A percentile compares a stretch with the other conserved stretches of the same genome.
These are phyloP conservation scores for Hyposoter dolosus DNA, from an alignment of 2,888 invertebrate genomes.

Conservation along the genomic window DNA sequence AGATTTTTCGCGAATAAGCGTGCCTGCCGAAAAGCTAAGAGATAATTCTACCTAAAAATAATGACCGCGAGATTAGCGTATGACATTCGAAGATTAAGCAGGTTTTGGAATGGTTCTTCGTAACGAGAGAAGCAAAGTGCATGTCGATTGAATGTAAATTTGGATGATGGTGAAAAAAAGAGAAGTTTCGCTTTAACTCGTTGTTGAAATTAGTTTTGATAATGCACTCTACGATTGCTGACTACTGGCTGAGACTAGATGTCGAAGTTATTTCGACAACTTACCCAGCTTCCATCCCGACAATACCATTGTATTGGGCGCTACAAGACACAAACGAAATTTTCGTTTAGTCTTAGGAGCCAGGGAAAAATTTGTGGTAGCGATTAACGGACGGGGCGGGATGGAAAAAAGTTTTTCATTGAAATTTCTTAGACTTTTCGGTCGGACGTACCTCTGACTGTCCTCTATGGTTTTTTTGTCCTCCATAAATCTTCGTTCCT, in stretches of 20 bases:
- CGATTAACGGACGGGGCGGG: not conserved
- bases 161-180: not conserved
- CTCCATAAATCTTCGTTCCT: conserved; percentile 88
- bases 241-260: conserved; percentile 29
- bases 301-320: conserved; percentile 86
- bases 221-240: conserved; percentile 9
- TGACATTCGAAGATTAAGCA: not conserved
- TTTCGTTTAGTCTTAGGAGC: conserved; percentile 69
- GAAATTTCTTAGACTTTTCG: not conserved
- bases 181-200: not conserved
- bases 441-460: conserved; percentile 86
- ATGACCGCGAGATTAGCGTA: not conserved
- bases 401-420: not conserved
- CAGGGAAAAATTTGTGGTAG: conserved; percentile 18
- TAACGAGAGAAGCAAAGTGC: not conserved
- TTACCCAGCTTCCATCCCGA: conserved; percentile 86
- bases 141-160: not conserved
- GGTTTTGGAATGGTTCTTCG: not conserved
- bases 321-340: conserved; percentile 82
- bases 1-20: not conserved
- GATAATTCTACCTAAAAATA: not conserved
- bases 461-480: conserved; percentile 88
- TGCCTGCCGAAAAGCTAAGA: not conserved
- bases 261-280: conserved; percentile 75
- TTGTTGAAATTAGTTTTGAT: not conserved